Conservation (phyloP, 2,113 vertebrate genomes). For the Promerops cafer region DNA sequence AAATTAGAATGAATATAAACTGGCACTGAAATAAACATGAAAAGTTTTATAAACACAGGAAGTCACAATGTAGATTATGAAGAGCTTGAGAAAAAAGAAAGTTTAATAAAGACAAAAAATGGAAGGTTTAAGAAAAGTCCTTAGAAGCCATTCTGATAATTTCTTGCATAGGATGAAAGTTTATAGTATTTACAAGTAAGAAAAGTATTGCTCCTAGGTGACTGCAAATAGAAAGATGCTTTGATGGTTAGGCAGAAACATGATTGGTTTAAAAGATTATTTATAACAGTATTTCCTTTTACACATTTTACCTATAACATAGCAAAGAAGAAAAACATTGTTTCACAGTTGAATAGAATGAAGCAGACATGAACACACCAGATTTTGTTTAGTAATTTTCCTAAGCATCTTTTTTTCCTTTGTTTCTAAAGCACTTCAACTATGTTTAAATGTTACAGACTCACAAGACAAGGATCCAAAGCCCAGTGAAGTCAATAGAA, state of each 20-base stretch:
- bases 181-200: slow-evolving; percentile 36
- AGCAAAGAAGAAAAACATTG: slow-evolving; percentile 48
- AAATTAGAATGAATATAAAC: slow-evolving; percentile 46
- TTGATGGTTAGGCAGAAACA: slow-evolving; percentile 54
- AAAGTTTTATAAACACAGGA: slow-evolving; percentile 52
- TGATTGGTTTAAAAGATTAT: slow-evolving; percentile 26
- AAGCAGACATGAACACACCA: slow-evolving; percentile 35
- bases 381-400: slow-evolving; percentile 6
- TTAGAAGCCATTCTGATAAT: slow-evolving; percentile 54
- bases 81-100: slow-evolving; percentile 58
- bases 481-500: background rate
- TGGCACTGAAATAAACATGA: slow-evolving; percentile 46
- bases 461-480: background rate
- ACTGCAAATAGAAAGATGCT: slow-evolving; percentile 59
- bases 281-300: slow-evolving; percentile 34
- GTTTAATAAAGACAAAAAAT: slow-evolving; percentile 61
- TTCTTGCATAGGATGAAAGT: slow-evolving; percentile 35
- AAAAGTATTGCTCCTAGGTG: slow-evolving; percentile 48
- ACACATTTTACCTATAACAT: slow-evolving; percentile 16
- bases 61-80: slow-evolving; percentile 60
- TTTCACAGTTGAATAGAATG: slow-evolving; percentile 34
- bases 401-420: background rate
- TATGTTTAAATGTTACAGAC: background rate
- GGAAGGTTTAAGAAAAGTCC: slow-evolving; percentile 40
- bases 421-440: slow-evolving; percentile 25